These are phyloP conservation scores for Thrips palmi DNA, from an alignment of 1,140 invertebrate genomes.

Conservation along the genomic window DNA sequence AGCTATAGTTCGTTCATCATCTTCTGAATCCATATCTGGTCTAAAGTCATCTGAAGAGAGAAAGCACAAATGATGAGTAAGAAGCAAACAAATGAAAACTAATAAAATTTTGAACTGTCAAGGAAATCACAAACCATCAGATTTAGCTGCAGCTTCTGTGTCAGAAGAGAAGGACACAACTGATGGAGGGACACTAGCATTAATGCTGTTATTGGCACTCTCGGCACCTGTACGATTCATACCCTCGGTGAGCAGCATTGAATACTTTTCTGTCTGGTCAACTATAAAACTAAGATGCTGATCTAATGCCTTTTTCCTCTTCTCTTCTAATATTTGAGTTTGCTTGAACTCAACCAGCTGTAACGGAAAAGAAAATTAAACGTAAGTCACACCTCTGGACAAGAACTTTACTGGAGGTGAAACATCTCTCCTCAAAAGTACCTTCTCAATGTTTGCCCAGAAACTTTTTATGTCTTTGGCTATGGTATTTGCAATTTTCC, in stretches of 20 bases:
- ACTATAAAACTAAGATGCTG: conserved; percentile 97
- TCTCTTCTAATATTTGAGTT: conserved; percentile 79
- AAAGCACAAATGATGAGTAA: conserved; percentile 11
- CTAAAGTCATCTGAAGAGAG: conserved; percentile 52
- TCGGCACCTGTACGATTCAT: conserved; percentile 40
- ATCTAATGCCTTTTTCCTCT: conserved; percentile 87
- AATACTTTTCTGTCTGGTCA: conserved; percentile 96
- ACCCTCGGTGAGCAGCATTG: conserved; percentile 68
- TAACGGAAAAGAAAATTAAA: conserved; percentile 16
- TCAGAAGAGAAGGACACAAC: no score
- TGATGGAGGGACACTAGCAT: background rate
- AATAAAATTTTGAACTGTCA: conserved; percentile 10
- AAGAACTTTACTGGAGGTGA: background rate
- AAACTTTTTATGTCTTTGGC: conserved; percentile 89
- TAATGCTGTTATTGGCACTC: conserved; percentile 6
- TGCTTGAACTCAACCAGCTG: conserved; percentile 89
- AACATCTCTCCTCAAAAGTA: conserved; percentile 19
- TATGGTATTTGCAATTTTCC: conserved; percentile 71
- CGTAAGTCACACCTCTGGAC: background rate
- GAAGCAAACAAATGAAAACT: conserved; percentile 9
- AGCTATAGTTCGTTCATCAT: conserved; percentile 94
- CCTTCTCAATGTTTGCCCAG: conserved; percentile 93
- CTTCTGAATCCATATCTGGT: conserved; percentile 55
- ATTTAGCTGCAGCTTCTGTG: background rate
- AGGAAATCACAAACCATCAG: conserved; percentile 4